A percentile compares a stretch with the other conserved stretches of the same genome.
Evolutionary conservation across 2,888 invertebrate species (phyloP).

Genomic region (Ptychoptera albimana): DNA sequence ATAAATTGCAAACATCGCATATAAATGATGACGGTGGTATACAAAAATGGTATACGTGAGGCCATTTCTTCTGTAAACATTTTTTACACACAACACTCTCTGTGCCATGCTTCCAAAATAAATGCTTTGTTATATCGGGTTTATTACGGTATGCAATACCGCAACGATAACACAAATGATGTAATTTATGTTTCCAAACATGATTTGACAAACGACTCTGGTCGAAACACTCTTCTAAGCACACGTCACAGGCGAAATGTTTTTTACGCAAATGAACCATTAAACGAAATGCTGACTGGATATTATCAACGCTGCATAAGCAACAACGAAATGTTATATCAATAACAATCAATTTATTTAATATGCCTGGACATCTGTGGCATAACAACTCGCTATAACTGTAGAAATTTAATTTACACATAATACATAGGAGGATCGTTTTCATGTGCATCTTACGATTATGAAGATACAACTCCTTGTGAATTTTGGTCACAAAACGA

Average conservation of each 20-base stretch:
- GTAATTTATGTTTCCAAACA: slow-evolving; percentile 79
- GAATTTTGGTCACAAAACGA: slow-evolving; percentile 56
- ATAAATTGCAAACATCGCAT: slow-evolving; percentile 67
- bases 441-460: slow-evolving; percentile 78
- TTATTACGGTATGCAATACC: slow-evolving; percentile 79
- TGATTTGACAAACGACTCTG: slow-evolving; percentile 65
- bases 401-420: slow-evolving; percentile 77
- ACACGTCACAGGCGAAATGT: slow-evolving; percentile 77
- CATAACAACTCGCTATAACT: slow-evolving; percentile 76
- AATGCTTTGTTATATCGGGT: slow-evolving; percentile 73
- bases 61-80: slow-evolving; percentile 82
- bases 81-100: slow-evolving; percentile 72
- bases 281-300: slow-evolving; percentile 73
- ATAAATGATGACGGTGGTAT: slow-evolving; percentile 60
- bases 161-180: slow-evolving; percentile 75
- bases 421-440: slow-evolving; percentile 63
- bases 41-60: slow-evolving; percentile 82
- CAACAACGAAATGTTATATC: slow-evolving; percentile 67
- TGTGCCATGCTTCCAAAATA: slow-evolving; percentile 87
- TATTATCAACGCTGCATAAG: slow-evolving; percentile 56
- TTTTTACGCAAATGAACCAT: slow-evolving; percentile 77
- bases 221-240: slow-evolving; percentile 63
- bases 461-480: slow-evolving; percentile 74
- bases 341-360: slow-evolving; percentile 27
- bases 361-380: slow-evolving; percentile 67